phyloP scores from a whole-genome alignment of 1,140 invertebrate genomes.

The Tetramorium parvispinum region DNA sequence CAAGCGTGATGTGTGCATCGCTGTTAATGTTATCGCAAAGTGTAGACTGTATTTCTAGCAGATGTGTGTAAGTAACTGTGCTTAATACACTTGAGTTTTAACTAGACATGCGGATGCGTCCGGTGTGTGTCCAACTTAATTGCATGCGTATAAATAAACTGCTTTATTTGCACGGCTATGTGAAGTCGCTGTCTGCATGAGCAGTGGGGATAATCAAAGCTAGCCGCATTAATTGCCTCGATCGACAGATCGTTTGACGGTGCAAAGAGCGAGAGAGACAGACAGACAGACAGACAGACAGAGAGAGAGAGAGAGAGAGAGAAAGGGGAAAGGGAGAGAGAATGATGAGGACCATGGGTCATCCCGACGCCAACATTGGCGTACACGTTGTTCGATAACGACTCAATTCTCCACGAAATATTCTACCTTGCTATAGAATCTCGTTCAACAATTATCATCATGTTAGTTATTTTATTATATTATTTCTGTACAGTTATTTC shows the following conservation, averaged over 20 bases:
- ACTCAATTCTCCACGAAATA: constrained; percentile 17
- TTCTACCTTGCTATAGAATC: constrained; percentile 10
- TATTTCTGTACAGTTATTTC: not conserved
- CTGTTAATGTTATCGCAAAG: constrained; percentile 57
- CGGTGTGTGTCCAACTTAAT: constrained; percentile 61
- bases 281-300: not conserved
- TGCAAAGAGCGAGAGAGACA: constrained; percentile 30
- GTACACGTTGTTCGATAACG: constrained; percentile 26
- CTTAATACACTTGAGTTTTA: constrained; percentile 61
- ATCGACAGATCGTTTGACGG: constrained; percentile 56
- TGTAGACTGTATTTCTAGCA: constrained; percentile 13
- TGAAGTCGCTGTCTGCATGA: not conserved
- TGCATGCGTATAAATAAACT: constrained; percentile 71
- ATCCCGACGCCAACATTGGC: constrained; percentile 39
- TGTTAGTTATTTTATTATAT: not conserved
- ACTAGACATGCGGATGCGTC: constrained; percentile 45
- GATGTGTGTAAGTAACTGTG: constrained; percentile 43
- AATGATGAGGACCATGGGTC: constrained; percentile 40
- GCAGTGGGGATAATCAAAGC: constrained; percentile 66
- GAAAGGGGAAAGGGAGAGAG: not conserved
- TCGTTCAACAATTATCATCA: constrained; percentile 4
- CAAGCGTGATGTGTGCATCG: not conserved
- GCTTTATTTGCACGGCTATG: constrained; percentile 66
- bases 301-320: too few relatives aligned
- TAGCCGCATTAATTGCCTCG: constrained; percentile 68